Evolutionary conservation across 2,888 invertebrate genomes (phyloP), one percentile per base, ranked within the genome.

Genomic region (Ganaspis brasiliensis): DNA sequence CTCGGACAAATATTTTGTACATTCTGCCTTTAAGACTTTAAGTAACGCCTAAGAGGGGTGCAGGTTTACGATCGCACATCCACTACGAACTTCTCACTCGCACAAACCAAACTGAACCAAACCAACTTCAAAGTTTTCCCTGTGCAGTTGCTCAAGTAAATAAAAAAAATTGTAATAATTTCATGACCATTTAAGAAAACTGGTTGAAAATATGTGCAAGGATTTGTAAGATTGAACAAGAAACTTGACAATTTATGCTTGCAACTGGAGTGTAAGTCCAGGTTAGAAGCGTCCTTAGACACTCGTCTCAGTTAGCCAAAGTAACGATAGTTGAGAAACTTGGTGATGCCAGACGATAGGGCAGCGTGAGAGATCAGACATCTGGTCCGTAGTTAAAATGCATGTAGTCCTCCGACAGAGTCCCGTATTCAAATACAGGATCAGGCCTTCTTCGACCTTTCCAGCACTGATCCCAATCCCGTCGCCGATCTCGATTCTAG

Each of bases 351-450:
- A 80, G 84, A 85, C 86, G 82, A 81, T 84, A 81, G 89, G 89
- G 85, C 88, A 88, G 90, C 90, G 91, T 90, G 91, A 88, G 91
- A 90, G 85, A 84, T 82, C 78, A 82, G 87, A 88, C 91, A 91
- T 89, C 91, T 91, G 91, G 84, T 84, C 89, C 88, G 88, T 91
- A 91, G 91, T 91, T 91, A 91, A 91, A 91, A 91, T 91, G 91
- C 91, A 91, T 91, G 91, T 91, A 91, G 91, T 90, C 91, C 87
- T 86, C 86, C 82, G 74, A 61, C 56, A 75, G 83, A 86, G 86
- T 88, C 88, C 88, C 91, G 90, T 91, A 91, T 91, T 91, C 91
- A 91, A 91, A 91, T 91, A 91, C 89, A 89, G 90, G 91, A 91
- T 90, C 89, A 91, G 90, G 87, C 86, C 87, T 88, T 85, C 87